Evolutionary conservation across 2,888 invertebrate genomes (phyloP).

Genomic region (Atrina japonica): DNA sequence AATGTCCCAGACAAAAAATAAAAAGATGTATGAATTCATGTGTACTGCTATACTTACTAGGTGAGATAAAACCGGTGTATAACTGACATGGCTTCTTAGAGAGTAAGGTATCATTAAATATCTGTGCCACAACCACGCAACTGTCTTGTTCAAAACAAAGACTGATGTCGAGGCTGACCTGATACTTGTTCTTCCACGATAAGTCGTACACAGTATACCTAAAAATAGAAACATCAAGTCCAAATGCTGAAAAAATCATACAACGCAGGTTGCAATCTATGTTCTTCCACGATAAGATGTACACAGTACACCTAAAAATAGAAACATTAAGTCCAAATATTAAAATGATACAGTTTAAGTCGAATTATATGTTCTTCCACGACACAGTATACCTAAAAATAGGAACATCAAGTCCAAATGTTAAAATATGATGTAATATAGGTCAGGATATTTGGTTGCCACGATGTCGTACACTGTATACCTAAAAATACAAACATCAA

Average conservation of each 20-base stretch:
- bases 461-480: not conserved
- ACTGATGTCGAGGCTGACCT: slow-evolving; percentile 38
- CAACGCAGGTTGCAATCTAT: too few species aligned
- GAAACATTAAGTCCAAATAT: not conserved
- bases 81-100: slow-evolving; percentile 29
- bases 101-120: slow-evolving; percentile 31
- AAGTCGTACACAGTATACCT: slow-evolving; percentile 37
- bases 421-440: too few species aligned
- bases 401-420: not conserved
- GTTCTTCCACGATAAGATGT: not conserved
- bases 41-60: slow-evolving; percentile 11
- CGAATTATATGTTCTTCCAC: not conserved
- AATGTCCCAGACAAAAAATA: too few species aligned
- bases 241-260: not conserved
- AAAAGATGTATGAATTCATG: too few species aligned
- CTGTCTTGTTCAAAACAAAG: slow-evolving; percentile 26
- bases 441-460: too few species aligned
- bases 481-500: slow-evolving; percentile 13
- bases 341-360: not conserved
- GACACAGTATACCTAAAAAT: slow-evolving; percentile 17
- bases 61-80: slow-evolving; percentile 34
- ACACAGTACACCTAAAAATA: slow-evolving; percentile 9
- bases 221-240: not conserved
- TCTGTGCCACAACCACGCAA: slow-evolving; percentile 24
- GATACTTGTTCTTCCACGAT: slow-evolving; percentile 23